Conservation (phyloP, 2,113 vertebrate species). For the Passer montanus region DNA sequence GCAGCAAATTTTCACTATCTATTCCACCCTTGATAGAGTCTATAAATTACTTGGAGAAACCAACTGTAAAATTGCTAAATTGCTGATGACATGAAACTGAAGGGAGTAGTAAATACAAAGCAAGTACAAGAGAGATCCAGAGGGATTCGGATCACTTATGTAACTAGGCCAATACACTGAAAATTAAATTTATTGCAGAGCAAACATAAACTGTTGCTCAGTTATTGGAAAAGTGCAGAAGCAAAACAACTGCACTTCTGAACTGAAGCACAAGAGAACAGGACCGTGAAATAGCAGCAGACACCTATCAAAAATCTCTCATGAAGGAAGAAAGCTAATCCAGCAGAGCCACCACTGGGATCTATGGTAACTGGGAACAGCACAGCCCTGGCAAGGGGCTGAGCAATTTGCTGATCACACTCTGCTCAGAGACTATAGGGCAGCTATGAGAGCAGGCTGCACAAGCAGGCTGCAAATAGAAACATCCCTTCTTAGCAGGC, state of each 20-base stretch:
- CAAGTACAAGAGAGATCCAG: slow-evolving; percentile 46
- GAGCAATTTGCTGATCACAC: neutral
- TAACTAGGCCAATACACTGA: slow-evolving; percentile 60
- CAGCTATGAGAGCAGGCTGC: neutral
- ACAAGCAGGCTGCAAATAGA: neutral
- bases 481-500: neutral
- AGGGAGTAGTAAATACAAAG: slow-evolving; percentile 71
- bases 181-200: slow-evolving; percentile 20
- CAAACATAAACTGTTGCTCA: slow-evolving; percentile 11
- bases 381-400: neutral
- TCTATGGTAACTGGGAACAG: accelerated
- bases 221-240: slow-evolving; percentile 27
- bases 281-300: neutral
- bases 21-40: slow-evolving; percentile 44
- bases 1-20: slow-evolving; percentile 36
- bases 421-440: accelerated
- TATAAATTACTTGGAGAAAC: slow-evolving; percentile 60
- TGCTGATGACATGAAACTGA: slow-evolving; percentile 64
- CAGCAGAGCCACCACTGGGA: accelerated
- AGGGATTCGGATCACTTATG: slow-evolving; percentile 63
- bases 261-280: neutral
- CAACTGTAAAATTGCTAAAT: slow-evolving; percentile 46
- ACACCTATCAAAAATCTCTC: neutral
- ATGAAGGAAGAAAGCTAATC: neutral
- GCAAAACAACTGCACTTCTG: neutral